A percentile compares a stretch with the other conserved stretches of the same genome.
phyloP scores from a whole-genome alignment of 2,113 vertebrate genomes.

The Potamarius usumacintae region DNA sequence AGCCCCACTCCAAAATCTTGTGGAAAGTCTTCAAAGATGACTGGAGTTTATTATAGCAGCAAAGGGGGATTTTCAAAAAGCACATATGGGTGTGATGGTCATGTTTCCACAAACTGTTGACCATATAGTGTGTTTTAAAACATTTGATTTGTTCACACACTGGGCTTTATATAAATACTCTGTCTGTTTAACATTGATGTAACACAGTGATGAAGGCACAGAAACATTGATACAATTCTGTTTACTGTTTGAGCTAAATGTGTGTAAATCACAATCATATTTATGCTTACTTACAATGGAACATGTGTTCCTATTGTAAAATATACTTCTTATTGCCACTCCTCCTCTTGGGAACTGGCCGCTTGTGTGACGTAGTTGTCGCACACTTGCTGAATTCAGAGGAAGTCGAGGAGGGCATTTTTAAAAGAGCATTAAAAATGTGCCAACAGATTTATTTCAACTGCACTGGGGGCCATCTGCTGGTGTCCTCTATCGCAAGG shows the following conservation, averaged over 20 bases:
- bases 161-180: background rate
- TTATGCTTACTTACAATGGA: too few species aligned
- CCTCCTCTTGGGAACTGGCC: background rate
- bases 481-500: background rate
- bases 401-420: background rate
- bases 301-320: background rate
- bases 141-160: too few species aligned
- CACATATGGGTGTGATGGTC: too few species aligned
- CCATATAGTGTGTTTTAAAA: too few species aligned
- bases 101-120: too few species aligned
- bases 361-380: background rate
- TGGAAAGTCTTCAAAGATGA: too few species aligned
- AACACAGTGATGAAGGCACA: background rate
- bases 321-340: background rate
- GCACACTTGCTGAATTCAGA: background rate
- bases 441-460: conserved; percentile 46
- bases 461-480: conserved; percentile 45
- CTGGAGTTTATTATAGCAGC: too few species aligned
- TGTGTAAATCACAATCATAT: background rate
- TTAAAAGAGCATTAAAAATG: conserved; percentile 10
- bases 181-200: background rate
- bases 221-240: background rate
- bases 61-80: too few species aligned
- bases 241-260: background rate
- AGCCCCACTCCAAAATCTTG: too few species aligned